Conservation (phyloP, 1,140 invertebrate genomes). For the Drosophila saltans region DNA sequence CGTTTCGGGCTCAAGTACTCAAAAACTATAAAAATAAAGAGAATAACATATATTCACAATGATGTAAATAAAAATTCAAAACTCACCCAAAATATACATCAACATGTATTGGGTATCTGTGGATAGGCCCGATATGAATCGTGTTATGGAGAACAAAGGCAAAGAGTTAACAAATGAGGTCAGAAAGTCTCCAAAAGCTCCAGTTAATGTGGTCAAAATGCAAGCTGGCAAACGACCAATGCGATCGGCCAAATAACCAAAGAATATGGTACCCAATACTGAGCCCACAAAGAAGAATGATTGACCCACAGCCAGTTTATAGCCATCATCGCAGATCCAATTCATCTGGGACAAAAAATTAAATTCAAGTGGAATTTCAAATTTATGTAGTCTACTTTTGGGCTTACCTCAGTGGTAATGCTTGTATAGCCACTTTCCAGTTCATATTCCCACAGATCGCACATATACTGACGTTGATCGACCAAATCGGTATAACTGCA, state of each 20-base stretch:
- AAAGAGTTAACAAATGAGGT: conserved; percentile 84
- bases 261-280: conserved; percentile 84
- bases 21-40: conserved; percentile 82
- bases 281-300: conserved; percentile 86
- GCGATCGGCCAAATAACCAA: conserved; percentile 85
- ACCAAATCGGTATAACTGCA: conserved; percentile 5
- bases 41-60: no score
- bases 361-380: conserved; percentile 24
- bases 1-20: conserved; percentile 85
- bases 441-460: conserved; percentile 83
- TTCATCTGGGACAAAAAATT: conserved; percentile 82
- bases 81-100: conserved; percentile 86
- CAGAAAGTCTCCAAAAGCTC: conserved; percentile 84
- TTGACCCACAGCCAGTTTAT: conserved; percentile 85
- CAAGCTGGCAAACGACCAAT: conserved; percentile 85
- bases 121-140: conserved; percentile 85
- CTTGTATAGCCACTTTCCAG: conserved; percentile 84
- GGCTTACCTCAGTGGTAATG: conserved; percentile 85
- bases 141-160: conserved; percentile 83
- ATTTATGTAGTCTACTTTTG: conserved; percentile 47
- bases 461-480: conserved; percentile 48
- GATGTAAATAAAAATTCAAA: no score
- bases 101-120: conserved; percentile 86
- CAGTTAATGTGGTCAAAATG: conserved; percentile 84
- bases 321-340: conserved; percentile 86